phyloP scores from a whole-genome alignment of 2,888 invertebrate species.

The Gymnoscelis rufifasciata region DNA sequence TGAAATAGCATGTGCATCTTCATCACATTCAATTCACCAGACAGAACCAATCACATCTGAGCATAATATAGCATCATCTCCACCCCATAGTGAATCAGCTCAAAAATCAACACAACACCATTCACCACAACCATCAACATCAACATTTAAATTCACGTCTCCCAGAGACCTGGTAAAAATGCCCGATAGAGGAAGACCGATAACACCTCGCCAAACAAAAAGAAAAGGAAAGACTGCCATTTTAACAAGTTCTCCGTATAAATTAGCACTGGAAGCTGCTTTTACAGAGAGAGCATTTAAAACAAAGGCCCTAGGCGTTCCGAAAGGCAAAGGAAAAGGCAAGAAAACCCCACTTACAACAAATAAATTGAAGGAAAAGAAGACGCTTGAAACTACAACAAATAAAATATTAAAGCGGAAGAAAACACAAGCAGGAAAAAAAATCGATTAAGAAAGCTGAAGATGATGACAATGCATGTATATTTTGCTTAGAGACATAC shows the following conservation, averaged over 20 bases:
- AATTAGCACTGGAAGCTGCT: not conserved
- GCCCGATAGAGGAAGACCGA: slow-evolving; percentile 6
- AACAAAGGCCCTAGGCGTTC: not conserved
- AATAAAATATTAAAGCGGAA: slow-evolving; percentile 4
- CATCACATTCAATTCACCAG: slow-evolving; percentile 3
- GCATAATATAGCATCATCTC: not conserved
- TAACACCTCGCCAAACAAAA: slow-evolving; percentile 7
- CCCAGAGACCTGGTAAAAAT: slow-evolving; percentile 6
- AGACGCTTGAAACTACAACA: not conserved
- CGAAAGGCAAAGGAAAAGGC: slow-evolving; percentile 5
- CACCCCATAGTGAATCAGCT: not conserved
- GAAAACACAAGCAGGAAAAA: not conserved
- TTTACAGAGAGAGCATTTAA: not conserved
- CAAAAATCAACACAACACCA: not conserved
- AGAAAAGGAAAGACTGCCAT: slow-evolving; percentile 9
- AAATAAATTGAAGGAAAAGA: not conserved
- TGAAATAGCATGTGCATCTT: not conserved
- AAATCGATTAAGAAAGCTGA: not conserved
- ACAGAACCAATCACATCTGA: not conserved
- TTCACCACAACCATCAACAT: not conserved
- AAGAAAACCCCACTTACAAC: slow-evolving; percentile 4
- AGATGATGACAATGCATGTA: not conserved
- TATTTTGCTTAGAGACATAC: slow-evolving; percentile 1
- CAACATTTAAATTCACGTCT: slow-evolving; percentile 4
- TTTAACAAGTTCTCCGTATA: slow-evolving; percentile 3